Conservation (phyloP, 2,888 invertebrate genomes). For the Entomobrya multifasciata region DNA sequence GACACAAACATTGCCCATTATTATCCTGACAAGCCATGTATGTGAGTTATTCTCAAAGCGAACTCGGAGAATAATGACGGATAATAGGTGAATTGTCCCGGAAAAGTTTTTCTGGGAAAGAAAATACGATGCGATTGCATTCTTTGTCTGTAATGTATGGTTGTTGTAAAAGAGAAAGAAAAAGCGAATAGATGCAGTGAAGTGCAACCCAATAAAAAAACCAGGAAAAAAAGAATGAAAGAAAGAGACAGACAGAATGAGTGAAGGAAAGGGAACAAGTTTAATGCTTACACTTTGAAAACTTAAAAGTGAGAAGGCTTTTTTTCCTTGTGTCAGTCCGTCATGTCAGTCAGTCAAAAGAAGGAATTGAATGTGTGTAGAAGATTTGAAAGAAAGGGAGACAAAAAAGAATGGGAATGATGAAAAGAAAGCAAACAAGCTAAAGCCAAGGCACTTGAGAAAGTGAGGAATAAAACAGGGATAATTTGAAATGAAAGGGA, state of each 20-base stretch:
- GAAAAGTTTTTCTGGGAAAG: constrained; percentile 30
- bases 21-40: constrained; percentile 7
- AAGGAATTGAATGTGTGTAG: constrained; percentile 40
- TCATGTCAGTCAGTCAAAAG: constrained; percentile 56
- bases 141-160: neutral
- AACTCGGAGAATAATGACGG: constrained; percentile 24
- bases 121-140: constrained; percentile 16
- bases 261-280: constrained; percentile 35
- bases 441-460: constrained; percentile 51
- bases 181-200: constrained; percentile 44
- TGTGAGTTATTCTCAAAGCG: neutral
- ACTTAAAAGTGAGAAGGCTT: constrained; percentile 51
- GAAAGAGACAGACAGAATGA: constrained; percentile 22
- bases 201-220: constrained; percentile 63
- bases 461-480: constrained; percentile 36
- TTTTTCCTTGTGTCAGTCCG: too few relatives aligned
- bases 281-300: constrained; percentile 54
- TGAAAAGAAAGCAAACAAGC: constrained; percentile 67
- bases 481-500: constrained; percentile 48
- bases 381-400: neutral
- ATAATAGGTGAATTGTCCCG: constrained; percentile 37
- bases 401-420: neutral
- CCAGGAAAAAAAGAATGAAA: neutral
- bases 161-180: neutral
- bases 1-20: constrained; percentile 22